A percentile compares a stretch with the other conserved stretches of the same genome.
Conservation (phyloP, 2,797 vertebrate species). For the Mormyrops boulengeri region DNA sequence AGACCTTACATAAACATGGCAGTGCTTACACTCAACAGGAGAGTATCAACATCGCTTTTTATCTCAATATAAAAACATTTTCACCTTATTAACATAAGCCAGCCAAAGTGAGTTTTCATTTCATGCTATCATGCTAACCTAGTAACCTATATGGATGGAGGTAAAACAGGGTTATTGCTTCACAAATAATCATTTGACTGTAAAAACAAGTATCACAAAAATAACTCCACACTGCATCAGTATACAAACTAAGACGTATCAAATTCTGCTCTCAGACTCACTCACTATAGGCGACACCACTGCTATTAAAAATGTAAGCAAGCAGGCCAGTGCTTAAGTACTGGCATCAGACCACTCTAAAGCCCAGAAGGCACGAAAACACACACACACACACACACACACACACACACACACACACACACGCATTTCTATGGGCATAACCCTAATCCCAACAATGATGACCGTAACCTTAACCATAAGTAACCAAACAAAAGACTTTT, state of each 20-base stretch:
- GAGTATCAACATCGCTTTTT: neutral
- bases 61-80: neutral
- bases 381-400: neutral
- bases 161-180: neutral
- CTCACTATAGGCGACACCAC: neutral
- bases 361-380: neutral
- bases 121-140: neutral
- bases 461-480: neutral
- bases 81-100: neutral
- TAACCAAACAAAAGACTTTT: neutral
- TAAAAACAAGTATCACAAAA: neutral
- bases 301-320: neutral
- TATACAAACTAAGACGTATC: slow-evolving; percentile 1
- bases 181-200: neutral
- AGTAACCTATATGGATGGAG: neutral
- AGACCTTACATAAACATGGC: neutral
- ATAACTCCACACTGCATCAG: neutral
- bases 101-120: neutral
- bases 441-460: neutral
- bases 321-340: neutral
- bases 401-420: neutral
- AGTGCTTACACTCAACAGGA: neutral
- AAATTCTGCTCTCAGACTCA: neutral
- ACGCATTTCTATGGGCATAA: neutral
- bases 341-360: neutral